These are phyloP conservation scores for Coreoperca whiteheadi DNA, from an alignment of 2,113 vertebrate genomes.

Conservation along the genomic window DNA sequence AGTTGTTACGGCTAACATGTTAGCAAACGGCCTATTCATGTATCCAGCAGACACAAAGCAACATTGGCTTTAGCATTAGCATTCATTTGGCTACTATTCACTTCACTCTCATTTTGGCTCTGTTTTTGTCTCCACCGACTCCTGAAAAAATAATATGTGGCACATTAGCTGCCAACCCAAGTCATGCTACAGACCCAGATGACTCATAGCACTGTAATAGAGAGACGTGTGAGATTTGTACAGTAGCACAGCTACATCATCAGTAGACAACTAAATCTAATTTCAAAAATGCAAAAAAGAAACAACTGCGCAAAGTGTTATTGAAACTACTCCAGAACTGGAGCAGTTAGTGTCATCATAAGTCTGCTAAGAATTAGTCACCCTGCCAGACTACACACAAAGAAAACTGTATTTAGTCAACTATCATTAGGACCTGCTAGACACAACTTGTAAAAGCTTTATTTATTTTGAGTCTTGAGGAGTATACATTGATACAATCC, in stretches of 20 bases:
- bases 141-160: not conserved
- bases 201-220: slow-evolving; percentile 21
- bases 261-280: too few relatives aligned
- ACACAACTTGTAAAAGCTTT: not conserved
- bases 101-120: not conserved
- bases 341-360: not conserved
- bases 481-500: not conserved
- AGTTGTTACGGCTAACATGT: not conserved
- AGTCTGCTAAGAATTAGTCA: not conserved
- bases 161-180: not conserved
- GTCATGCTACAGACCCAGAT: slow-evolving; percentile 7
- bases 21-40: not conserved
- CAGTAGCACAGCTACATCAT: too few relatives aligned
- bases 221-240: slow-evolving; percentile 18
- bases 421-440: not conserved
- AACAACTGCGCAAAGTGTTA: not conserved
- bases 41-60: not conserved
- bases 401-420: slow-evolving; percentile 17
- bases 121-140: not conserved
- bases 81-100: not conserved
- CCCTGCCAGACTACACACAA: not conserved
- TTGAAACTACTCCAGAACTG: not conserved
- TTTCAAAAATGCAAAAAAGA: not conserved
- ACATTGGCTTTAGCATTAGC: not conserved
- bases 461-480: not conserved